Evolutionary conservation across 2,797 vertebrate genomes (phyloP).

Genomic region (Micrastur ruficollis): DNA sequence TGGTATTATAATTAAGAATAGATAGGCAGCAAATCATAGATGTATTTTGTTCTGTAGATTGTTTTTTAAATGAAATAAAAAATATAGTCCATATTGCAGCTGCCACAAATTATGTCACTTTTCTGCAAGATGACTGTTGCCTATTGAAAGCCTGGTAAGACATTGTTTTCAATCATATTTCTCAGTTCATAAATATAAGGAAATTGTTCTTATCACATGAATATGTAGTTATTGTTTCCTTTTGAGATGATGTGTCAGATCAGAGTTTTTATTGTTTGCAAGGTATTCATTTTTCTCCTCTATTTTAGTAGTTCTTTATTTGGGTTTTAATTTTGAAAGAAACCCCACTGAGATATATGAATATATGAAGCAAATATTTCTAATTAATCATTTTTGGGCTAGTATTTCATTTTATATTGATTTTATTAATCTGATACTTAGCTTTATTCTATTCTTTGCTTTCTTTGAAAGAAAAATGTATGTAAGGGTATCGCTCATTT

Average conservation of each 20-base stretch:
- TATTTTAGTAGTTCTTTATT: neutral
- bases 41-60: neutral
- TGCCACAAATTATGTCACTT: neutral
- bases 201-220: neutral
- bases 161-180: neutral
- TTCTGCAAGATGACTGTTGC: neutral
- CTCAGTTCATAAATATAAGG: neutral
- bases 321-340: neutral
- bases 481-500: neutral
- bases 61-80: neutral
- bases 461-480: neutral
- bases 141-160: neutral
- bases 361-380: neutral
- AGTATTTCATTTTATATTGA: neutral
- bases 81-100: neutral
- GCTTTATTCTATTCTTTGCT: neutral
- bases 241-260: neutral
- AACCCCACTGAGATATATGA: neutral
- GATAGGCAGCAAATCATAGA: neutral
- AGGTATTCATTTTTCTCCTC: neutral
- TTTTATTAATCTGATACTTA: neutral
- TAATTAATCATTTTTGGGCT: neutral
- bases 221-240: neutral
- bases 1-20: neutral
- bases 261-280: neutral